These are phyloP conservation scores for Urophycis tenuis DNA, from an alignment of 2,797 vertebrate species.

Conservation along the genomic window DNA sequence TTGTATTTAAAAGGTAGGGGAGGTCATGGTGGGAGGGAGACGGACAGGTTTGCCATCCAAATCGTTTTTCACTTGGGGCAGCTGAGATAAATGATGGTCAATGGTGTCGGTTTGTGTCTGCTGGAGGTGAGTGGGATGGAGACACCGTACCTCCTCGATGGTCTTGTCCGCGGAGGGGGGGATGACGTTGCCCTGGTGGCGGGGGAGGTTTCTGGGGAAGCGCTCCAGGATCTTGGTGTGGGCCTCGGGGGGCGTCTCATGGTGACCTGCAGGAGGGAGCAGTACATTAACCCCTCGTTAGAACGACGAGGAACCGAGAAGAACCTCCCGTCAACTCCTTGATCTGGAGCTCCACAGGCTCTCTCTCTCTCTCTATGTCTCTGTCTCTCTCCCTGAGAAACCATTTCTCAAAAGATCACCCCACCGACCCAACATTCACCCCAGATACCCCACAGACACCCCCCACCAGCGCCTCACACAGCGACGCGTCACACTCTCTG, in stretches of 20 bases:
- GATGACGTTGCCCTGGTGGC: conserved; percentile 84
- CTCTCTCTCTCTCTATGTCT: neutral
- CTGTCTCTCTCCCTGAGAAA: neutral
- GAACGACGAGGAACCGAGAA: neutral
- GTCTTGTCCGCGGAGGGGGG: conserved; percentile 82
- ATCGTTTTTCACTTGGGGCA: too few relatives aligned
- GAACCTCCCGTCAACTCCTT: neutral
- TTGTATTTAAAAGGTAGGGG: too few relatives aligned
- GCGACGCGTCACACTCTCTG: neutral
- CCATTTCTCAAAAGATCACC: too few relatives aligned
- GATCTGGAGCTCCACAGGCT: neutral
- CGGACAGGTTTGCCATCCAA: too few relatives aligned
- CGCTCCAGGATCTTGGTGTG: conserved; percentile 89
- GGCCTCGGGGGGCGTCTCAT: conserved; percentile 89
- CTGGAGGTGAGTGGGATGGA: neutral
- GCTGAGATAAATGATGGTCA: too few relatives aligned
- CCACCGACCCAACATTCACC: neutral
- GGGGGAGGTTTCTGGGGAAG: conserved; percentile 87
- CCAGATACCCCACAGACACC: too few relatives aligned
- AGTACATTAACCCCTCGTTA: neutral
- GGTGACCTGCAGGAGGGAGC: conserved; percentile 77
- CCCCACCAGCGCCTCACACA: neutral
- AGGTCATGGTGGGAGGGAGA: too few relatives aligned
- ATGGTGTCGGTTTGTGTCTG: too few relatives aligned
- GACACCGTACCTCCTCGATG: conserved; percentile 67